Evolutionary conservation across 2,113 vertebrate genomes (phyloP), one percentile per base, ranked within the genome.

Genomic region (Pogona vitticeps): DNA sequence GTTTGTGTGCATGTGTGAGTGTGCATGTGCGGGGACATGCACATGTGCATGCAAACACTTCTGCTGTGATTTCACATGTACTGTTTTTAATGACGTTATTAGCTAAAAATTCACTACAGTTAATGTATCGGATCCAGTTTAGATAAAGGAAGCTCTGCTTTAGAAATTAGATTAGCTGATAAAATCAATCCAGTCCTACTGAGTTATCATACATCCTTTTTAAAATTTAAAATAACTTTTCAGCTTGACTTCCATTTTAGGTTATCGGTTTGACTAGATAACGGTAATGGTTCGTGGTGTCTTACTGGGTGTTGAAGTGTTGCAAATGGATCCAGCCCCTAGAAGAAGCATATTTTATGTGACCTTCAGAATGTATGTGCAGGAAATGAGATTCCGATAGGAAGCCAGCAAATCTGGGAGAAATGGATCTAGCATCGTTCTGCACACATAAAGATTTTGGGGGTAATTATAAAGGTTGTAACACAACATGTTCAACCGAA

Each of bases 21-120:
- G 88, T 42, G 85, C 93, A 17, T 73, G 20, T 86, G 46, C 5
- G 46, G 46, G 5, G 46, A 6, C 10, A 10, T 52, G 46, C 46
- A 52, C 46, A 52, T 52, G 46, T 52, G 46, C 46, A 52, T 20
- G 18, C 61, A 63, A 21, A 10, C n/a, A 40, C 84, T 21, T 42
- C 12, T 23, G 26, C 73, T 86, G 56, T 84, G 63, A 68, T 78
- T 68, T 15, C 40, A 38, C 14, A 17, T 2, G 76, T 94, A 92
- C 92, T 89, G 72, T 94, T 94, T 90, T 91, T 84, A 92, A 86
- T 91, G 90, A 83, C 92, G 10, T 6, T 61, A 82, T 52, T 40
- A 91, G 61, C 36, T 46, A 18, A 46, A 36, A 80, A 52, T 59
- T 33, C 83, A 46, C 33, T 79, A 20, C 75, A 1, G 1, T 42